Evolutionary conservation across 1,140 invertebrate species (phyloP).

Genomic region (Drosophila equinoxialis): DNA sequence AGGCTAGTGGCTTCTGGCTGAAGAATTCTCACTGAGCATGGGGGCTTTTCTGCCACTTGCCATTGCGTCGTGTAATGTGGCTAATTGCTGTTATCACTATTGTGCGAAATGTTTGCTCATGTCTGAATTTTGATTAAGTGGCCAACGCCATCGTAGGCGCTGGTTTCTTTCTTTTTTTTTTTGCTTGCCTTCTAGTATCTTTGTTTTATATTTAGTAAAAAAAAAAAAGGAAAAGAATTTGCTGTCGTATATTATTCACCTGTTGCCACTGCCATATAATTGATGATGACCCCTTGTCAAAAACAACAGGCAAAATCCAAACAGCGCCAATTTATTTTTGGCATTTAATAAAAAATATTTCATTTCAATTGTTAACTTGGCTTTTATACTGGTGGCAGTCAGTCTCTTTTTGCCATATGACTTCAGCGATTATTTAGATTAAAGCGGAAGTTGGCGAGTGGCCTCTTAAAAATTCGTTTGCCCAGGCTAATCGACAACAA

Average conservation of each 20-base stretch:
- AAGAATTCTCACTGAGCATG: conserved; percentile 15
- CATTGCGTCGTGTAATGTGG: conserved; percentile 31
- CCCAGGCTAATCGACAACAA: too few species aligned
- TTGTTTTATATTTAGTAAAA: conserved; percentile 52
- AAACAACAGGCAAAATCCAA: background rate
- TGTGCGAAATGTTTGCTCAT: conserved; percentile 72
- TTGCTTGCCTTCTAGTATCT: conserved; percentile 1
- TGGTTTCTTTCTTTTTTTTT: conserved; percentile 17
- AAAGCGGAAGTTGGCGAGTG: background rate
- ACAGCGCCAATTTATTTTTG: conserved; percentile 53
- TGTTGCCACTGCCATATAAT: conserved; percentile 51
- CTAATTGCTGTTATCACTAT: conserved; percentile 71
- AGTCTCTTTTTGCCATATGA: background rate
- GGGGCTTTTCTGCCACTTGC: conserved; percentile 49
- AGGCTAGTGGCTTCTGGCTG: background rate
- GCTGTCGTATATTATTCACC: conserved; percentile 54
- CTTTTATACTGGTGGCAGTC: background rate
- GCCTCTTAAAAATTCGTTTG: background rate
- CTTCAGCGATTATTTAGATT: background rate
- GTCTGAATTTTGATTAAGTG: conserved; percentile 75
- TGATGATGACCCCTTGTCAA: conserved; percentile 62
- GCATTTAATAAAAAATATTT: background rate
- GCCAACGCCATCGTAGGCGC: conserved; percentile 53
- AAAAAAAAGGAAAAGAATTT: conserved; percentile 37
- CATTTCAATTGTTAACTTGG: background rate